phyloP scores from a whole-genome alignment of 2,888 invertebrate species.

The Flexamia atlantica region DNA sequence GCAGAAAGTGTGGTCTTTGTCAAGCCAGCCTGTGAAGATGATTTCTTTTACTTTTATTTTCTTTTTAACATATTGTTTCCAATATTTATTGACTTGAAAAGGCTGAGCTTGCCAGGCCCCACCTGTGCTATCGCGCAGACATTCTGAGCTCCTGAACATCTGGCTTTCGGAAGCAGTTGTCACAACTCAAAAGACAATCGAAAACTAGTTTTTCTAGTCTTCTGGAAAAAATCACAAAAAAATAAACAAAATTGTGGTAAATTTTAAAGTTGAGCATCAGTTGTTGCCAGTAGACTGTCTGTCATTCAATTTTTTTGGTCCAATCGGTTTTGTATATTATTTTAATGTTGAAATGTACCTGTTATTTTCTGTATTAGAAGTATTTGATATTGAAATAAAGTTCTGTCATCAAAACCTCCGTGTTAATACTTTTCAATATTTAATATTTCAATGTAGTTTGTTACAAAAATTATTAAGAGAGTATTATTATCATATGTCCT shows the following conservation, averaged over 20 bases:
- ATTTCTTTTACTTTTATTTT: slow-evolving; percentile 16
- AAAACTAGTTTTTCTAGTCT: slow-evolving; percentile 57
- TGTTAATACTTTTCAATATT: too few relatives aligned
- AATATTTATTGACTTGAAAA: not conserved
- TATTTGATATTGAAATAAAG: too few relatives aligned
- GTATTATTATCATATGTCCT: too few relatives aligned
- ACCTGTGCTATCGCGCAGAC: slow-evolving; percentile 43
- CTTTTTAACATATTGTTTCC: not conserved
- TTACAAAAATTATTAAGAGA: too few relatives aligned
- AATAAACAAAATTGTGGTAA: slow-evolving; percentile 48
- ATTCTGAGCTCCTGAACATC: slow-evolving; percentile 34
- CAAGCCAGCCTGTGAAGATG: not conserved
- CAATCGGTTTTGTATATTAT: not conserved
- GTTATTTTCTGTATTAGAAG: not conserved
- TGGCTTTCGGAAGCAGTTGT: slow-evolving; percentile 56
- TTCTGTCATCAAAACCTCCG: too few relatives aligned
- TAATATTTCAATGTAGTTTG: too few relatives aligned
- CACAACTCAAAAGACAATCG: slow-evolving; percentile 31
- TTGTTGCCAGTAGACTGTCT: not conserved
- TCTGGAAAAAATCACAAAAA: slow-evolving; percentile 38
- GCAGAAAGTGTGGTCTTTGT: slow-evolving; percentile 53
- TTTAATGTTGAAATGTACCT: not conserved
- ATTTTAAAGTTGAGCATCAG: slow-evolving; percentile 12
- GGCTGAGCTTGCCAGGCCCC: not conserved
- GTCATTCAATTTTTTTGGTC: not conserved